These are phyloP conservation scores for Spheniscus mendiculus DNA, from an alignment of 2,113 vertebrate species.

Conservation along the genomic window DNA sequence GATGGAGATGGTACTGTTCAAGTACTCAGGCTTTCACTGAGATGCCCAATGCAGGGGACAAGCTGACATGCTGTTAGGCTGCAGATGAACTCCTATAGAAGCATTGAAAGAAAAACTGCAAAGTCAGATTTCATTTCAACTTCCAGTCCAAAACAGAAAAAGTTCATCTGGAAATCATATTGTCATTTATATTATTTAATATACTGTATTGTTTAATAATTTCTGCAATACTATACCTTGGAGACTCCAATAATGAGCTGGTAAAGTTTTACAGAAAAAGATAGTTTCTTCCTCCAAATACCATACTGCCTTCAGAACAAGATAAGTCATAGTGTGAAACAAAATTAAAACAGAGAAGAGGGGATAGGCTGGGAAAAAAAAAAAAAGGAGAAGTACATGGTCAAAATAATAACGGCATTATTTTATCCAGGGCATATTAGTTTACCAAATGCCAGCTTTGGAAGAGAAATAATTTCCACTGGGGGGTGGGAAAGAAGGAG, in stretches of 20 bases:
- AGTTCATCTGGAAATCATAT: not conserved
- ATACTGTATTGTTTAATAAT: not conserved
- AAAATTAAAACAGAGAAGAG: not conserved
- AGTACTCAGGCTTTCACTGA: not conserved
- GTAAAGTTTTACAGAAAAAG: not conserved
- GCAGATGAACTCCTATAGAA: not conserved
- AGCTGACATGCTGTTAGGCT: not conserved
- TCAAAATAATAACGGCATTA: not conserved
- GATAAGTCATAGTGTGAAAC: not conserved
- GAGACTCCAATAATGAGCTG: not conserved
- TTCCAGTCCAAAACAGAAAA: not conserved
- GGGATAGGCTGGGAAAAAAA: not conserved
- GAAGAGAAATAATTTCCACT: not conserved
- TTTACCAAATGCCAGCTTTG: not conserved
- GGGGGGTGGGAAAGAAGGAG: accelerated
- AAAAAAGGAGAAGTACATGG: not conserved
- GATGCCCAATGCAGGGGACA: accelerated
- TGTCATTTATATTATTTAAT: not conserved
- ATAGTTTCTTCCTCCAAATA: not conserved
- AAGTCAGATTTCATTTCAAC: not conserved
- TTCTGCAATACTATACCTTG: not conserved
- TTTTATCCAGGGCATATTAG: not conserved
- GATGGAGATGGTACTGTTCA: not conserved
- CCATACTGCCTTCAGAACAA: not conserved
- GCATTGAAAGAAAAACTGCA: not conserved